Base-by-base conservation (phyloP, 2,797 vertebrate species). In the Myiotriccus ornatus region DNA sequence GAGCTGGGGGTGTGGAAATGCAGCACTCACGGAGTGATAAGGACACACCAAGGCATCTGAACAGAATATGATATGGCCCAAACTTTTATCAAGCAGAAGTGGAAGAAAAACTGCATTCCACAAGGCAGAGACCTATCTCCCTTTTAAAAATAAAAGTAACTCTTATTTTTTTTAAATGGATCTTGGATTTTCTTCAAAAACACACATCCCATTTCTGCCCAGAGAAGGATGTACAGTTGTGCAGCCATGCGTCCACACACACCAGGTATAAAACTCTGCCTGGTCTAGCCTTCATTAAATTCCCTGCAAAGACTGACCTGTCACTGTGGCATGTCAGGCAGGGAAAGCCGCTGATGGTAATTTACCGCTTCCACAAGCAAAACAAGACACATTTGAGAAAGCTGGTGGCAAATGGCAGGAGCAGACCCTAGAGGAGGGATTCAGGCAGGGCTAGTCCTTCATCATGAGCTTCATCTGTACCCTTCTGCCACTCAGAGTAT, bases 21-120 rank as follows among this genome's bases (percentile, higher is more conserved):
- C 7, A 0, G 55, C 74, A 59, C 4, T 0, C 25, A 24, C 0
- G 1, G 50, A 37, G 35, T 0, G 37, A 84, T 79, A 91, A 86
- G 82, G 83, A 53, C 76, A 74, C 5, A 22, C 74, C 73, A 67
- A 73, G 68, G 64, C 39, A 16, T 56, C 56, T 23, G 24, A 60
- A 47, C 43, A 39, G 57, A 93, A 62, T 8, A n/a, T 16, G 81
- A 89, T 75, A 77, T 0, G 0, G 60, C 46, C 16, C 12, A 67
- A 85, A 80, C 43, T 80, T 80, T 21, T 55, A 53, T 52, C 23
- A 1, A 62, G 39, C 46, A 91, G 39, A 73, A 92, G 75, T 1
- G 34, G 75, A 87, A 85, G 60, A 53, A 65, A 85, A 74, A 50
- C 7, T 14, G 35, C 35, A 64, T 9, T 28, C 62, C 35, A 35